phyloP scores from a whole-genome alignment of 35 echinoderm and acorn worm species.

The Heliocidaris erythrogramma region DNA sequence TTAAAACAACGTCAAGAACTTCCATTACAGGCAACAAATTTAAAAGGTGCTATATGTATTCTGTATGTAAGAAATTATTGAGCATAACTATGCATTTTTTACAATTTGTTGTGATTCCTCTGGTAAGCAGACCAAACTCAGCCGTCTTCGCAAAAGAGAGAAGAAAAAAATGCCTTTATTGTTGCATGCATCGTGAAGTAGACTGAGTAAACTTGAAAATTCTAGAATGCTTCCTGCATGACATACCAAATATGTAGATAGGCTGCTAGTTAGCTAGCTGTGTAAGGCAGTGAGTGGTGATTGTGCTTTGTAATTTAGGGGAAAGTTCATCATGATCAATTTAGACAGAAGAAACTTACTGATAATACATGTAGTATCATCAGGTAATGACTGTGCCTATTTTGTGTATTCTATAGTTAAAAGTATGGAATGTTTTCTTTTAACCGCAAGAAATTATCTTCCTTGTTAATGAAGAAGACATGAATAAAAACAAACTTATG shows the following conservation, averaged over 20 bases:
- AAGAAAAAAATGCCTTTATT: background rate
- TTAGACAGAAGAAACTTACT: no score
- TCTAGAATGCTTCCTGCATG: background rate
- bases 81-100: conserved; percentile 4
- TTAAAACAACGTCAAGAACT: background rate
- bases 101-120: background rate
- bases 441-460: no score
- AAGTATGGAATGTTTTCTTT: background rate
- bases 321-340: background rate
- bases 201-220: background rate
- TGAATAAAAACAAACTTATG: background rate
- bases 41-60: background rate
- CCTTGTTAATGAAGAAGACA: background rate
- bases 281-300: background rate
- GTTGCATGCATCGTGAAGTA: background rate
- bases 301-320: background rate
- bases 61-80: background rate
- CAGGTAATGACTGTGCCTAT: background rate
- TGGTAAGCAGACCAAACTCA: background rate
- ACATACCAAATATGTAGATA: background rate
- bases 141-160: background rate
- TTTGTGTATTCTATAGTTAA: background rate
- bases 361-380: background rate
- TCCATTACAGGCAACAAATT: background rate
- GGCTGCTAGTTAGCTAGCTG: background rate